Evolutionary conservation across 2,888 invertebrate genomes (phyloP).

Genomic region (Stegophylla sp.): DNA sequence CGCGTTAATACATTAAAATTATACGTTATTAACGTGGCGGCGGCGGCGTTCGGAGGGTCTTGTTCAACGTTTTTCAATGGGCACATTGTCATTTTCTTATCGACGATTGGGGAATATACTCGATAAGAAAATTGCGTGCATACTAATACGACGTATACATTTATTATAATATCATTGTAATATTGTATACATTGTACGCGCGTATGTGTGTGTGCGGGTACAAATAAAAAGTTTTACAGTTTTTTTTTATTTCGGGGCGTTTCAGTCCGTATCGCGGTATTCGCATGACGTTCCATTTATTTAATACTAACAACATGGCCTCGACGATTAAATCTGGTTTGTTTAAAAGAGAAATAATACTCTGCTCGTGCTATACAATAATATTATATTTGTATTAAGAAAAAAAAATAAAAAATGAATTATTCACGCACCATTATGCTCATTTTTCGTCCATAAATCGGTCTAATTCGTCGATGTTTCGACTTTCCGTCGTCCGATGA

Average conservation of each 20-base stretch:
- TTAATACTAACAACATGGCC: not conserved
- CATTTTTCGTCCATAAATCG: not conserved
- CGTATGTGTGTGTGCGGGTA: no score
- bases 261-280: not conserved
- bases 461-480: not conserved
- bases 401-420: not conserved
- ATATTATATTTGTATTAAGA: no score
- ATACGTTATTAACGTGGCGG: not conserved
- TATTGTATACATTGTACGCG: not conserved
- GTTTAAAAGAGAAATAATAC: not conserved
- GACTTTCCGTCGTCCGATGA: no score
- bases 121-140: not conserved
- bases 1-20: not conserved
- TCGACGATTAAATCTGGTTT: not conserved
- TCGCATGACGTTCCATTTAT: not conserved
- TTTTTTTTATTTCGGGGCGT: not conserved
- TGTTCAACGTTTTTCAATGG: not conserved
- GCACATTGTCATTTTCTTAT: not conserved
- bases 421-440: not conserved
- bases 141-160: no score
- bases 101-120: not conserved
- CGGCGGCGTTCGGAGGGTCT: no score
- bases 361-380: not conserved
- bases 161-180: no score
- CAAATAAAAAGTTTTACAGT: not conserved